Conservation (phyloP, 2,797 vertebrate genomes). For the Chromis chromis region DNA sequence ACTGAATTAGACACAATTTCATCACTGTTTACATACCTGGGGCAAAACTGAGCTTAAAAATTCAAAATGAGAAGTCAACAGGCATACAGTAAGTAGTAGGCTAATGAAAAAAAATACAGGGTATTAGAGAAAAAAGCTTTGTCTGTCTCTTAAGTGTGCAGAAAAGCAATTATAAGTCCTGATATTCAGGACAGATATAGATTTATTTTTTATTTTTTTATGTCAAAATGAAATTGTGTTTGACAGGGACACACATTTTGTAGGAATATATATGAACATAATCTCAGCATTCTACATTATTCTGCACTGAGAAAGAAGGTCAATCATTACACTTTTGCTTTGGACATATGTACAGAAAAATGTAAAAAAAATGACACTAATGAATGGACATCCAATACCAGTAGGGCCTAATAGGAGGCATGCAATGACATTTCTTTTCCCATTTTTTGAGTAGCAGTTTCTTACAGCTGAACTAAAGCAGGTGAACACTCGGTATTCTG, state of each 20-base stretch:
- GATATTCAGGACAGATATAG: background rate
- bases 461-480: constrained; percentile 26
- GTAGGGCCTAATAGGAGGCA: constrained; percentile 29
- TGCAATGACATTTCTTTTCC: constrained; percentile 23
- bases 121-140: constrained; percentile 26
- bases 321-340: constrained; percentile 20
- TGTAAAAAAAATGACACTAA: constrained; percentile 31
- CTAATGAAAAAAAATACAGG: constrained; percentile 39
- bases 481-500: constrained; percentile 17
- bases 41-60: constrained; percentile 55
- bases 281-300: background rate
- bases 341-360: constrained; percentile 24
- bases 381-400: constrained; percentile 37
- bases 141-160: constrained; percentile 10
- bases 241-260: background rate
- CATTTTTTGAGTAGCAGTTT: constrained; percentile 23
- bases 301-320: background rate
- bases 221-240: no score
- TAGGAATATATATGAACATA: background rate
- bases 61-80: constrained; percentile 52
- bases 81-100: constrained; percentile 20
- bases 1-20: constrained; percentile 68
- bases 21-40: constrained; percentile 72
- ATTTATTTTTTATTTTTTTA: background rate
- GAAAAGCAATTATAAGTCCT: background rate